Conservation (phyloP, 2,113 vertebrate genomes). For the Anhinga rufa region DNA sequence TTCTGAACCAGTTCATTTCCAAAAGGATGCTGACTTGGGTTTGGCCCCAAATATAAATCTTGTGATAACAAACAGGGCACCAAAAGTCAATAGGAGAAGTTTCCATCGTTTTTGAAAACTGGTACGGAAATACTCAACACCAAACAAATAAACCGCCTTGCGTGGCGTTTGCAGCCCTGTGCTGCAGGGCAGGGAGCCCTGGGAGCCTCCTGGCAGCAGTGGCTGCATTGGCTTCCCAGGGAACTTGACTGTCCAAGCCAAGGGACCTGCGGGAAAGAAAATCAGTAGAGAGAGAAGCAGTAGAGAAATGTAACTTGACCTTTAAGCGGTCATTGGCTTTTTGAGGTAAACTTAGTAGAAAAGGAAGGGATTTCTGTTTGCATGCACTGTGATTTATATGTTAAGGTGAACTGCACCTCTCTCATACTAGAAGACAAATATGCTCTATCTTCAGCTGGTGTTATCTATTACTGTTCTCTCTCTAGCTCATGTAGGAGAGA, state of each 20-base stretch:
- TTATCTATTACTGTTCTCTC: background rate
- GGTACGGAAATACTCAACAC: background rate
- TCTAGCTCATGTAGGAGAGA: background rate
- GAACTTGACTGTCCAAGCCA: background rate
- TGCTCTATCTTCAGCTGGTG: background rate
- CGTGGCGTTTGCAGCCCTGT: fast-evolving
- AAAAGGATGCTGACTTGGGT: background rate
- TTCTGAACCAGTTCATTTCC: background rate
- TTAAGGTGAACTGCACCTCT: background rate
- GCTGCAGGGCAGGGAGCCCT: background rate
- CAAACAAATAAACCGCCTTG: fast-evolving
- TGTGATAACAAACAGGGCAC: background rate
- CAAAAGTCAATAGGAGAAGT: background rate
- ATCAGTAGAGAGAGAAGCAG: background rate
- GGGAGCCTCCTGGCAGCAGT: background rate
- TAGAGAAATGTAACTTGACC: background rate
- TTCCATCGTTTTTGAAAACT: background rate
- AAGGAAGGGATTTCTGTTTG: background rate
- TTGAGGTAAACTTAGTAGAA: background rate
- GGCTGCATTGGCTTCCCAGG: background rate
- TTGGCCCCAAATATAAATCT: background rate
- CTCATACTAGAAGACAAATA: background rate
- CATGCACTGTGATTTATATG: background rate
- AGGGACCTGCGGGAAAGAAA: background rate
- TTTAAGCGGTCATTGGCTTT: background rate